Percentiles rank a stretch among this genome's conserved stretches.
These are phyloP conservation scores for Melanotaenia parkinsoni DNA, from an alignment of 2,797 vertebrate genomes.

Conservation along the genomic window DNA sequence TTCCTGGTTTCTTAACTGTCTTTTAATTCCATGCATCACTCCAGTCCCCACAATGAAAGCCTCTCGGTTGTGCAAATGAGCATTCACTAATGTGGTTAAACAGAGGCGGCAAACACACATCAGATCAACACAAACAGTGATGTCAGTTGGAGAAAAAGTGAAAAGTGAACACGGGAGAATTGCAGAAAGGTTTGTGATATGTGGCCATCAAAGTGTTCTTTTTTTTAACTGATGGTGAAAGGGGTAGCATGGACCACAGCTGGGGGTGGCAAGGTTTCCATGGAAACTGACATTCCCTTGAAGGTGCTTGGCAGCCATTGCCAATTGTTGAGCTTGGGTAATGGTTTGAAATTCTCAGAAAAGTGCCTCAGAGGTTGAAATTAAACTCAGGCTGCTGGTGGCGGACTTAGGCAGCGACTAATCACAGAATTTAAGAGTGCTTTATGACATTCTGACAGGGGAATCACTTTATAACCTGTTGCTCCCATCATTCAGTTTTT, in stretches of 20 bases:
- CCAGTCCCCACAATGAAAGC: constrained; percentile 11
- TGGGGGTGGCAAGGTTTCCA: constrained; percentile 71
- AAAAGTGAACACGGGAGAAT: constrained; percentile 17
- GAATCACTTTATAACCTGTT: constrained; percentile 17
- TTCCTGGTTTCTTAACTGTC: constrained; percentile 10
- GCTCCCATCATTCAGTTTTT: constrained; percentile 13
- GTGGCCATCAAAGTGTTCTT: constrained; percentile 37
- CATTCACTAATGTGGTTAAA: constrained; percentile 39
- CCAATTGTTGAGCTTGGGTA: constrained; percentile 75
- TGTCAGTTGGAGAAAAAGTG: not conserved
- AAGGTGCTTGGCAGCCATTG: constrained; percentile 68
- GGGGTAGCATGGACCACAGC: constrained; percentile 45
- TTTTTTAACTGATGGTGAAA: constrained; percentile 25
- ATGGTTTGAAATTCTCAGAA: constrained; percentile 70
- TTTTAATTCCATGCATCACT: not conserved
- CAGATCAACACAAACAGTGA: constrained; percentile 5
- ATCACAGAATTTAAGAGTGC: constrained; percentile 38
- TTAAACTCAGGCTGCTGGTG: constrained; percentile 56
- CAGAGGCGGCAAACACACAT: constrained; percentile 6
- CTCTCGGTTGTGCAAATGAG: constrained; percentile 24
- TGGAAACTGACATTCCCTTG: constrained; percentile 82
- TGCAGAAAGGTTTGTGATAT: constrained; percentile 40
- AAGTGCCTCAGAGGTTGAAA: constrained; percentile 72
- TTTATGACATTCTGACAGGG: constrained; percentile 34
- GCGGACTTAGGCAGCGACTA: constrained; percentile 46